phyloP scores from a whole-genome alignment of 2,888 invertebrate species.

The Halocaridina rubra region DNA sequence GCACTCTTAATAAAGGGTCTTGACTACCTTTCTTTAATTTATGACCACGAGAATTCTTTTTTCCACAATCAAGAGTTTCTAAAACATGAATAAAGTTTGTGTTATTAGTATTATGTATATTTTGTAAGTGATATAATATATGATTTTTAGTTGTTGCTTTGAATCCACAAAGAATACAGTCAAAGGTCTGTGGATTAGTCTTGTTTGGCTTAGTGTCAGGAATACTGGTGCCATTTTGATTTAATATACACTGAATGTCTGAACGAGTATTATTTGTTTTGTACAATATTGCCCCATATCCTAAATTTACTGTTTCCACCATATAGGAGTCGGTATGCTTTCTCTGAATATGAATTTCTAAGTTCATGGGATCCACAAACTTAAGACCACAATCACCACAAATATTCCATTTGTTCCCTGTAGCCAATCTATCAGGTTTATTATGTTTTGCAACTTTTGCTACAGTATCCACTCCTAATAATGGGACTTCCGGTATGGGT shows the following conservation, averaged over 20 bases:
- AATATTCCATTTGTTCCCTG: conserved; percentile 56
- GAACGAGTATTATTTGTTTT: conserved; percentile 47
- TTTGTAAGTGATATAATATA: conserved; percentile 48
- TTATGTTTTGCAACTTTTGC: conserved; percentile 11
- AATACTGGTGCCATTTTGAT: background rate
- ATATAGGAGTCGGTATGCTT: conserved; percentile 54
- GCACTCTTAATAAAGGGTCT: conserved; percentile 10
- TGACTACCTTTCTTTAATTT: conserved; percentile 27
- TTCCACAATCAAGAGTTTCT: conserved; percentile 36
- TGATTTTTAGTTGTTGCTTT: conserved; percentile 37
- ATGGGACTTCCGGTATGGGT: conserved; percentile 2
- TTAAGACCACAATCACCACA: conserved; percentile 63
- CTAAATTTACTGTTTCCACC: conserved; percentile 50
- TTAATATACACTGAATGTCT: conserved; percentile 30
- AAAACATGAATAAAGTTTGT: conserved; percentile 44
- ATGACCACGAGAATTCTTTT: background rate
- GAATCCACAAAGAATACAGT: conserved; percentile 53
- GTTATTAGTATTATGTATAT: conserved; percentile 44
- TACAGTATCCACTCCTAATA: conserved; percentile 18
- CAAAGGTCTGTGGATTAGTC: conserved; percentile 35
- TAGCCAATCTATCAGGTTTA: background rate
- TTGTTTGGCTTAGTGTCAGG: background rate
- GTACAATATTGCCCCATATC: conserved; percentile 52
- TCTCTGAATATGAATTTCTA: conserved; percentile 60
- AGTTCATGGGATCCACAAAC: conserved; percentile 62